Evolutionary conservation across 2,888 invertebrate species (phyloP).

Genomic region (Heliconius sara): DNA sequence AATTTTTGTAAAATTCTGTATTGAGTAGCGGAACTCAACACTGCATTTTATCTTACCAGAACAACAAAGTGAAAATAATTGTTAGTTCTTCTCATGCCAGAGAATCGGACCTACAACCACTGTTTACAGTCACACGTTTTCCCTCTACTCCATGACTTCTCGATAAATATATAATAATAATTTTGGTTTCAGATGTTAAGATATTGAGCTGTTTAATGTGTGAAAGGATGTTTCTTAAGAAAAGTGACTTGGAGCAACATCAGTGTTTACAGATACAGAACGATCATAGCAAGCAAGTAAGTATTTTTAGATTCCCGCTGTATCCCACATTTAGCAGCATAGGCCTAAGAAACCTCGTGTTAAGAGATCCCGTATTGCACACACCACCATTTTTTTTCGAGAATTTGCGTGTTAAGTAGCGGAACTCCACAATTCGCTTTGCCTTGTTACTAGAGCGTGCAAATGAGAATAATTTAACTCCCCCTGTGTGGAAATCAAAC

Average conservation of each 20-base stretch:
- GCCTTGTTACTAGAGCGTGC: too few relatives aligned
- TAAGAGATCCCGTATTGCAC: not conserved
- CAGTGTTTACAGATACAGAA: slow-evolving; percentile 53
- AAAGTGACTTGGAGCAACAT: slow-evolving; percentile 62
- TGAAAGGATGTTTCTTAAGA: slow-evolving; percentile 71
- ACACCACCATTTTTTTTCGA: not conserved
- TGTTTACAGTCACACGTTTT: not conserved
- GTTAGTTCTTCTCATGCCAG: not conserved
- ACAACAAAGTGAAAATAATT: not conserved
- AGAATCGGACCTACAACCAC: not conserved
- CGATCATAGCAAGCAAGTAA: slow-evolving; percentile 45
- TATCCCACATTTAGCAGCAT: not conserved
- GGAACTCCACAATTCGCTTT: too few relatives aligned
- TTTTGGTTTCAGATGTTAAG: slow-evolving; percentile 63
- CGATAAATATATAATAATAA: too few relatives aligned
- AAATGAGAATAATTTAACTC: too few relatives aligned
- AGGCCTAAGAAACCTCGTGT: not conserved
- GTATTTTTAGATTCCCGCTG: not conserved
- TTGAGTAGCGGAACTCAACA: not conserved
- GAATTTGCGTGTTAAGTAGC: too few relatives aligned
- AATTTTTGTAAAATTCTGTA: too few relatives aligned
- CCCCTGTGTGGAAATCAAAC: too few relatives aligned
- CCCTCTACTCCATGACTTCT: too few relatives aligned
- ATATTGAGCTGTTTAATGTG: slow-evolving; percentile 67
- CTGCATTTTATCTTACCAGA: not conserved